Evolutionary conservation across 2,888 invertebrate genomes (phyloP), one percentile per base, ranked within the genome.

Genomic region (Augochlorella aurata): DNA sequence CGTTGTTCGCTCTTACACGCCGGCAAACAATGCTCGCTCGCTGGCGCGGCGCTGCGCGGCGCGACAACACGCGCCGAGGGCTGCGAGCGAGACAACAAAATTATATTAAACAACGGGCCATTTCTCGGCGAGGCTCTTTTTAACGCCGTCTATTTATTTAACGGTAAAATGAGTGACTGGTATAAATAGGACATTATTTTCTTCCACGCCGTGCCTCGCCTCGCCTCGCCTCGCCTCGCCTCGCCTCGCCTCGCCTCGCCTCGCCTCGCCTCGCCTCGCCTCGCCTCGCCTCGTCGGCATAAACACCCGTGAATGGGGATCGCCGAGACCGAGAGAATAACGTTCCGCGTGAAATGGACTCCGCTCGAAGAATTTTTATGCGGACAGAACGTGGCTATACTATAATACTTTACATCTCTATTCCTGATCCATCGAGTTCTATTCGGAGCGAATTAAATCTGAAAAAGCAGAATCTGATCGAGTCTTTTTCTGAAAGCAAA

Each of bases 1-100:
- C 52, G 81, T 76, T 81, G 70, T 73, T 52, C 69, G 70, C 71
- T 38, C 5, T 83, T 68, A 78, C 73, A 66, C 50, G 29, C 14
- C n/a, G 66, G 16, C 21, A 38, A 52, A 81, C 79, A 81, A 81
- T 81, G 7, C 38, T 38, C 5, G 38, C 2, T 7, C 38, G 38
- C 7, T 7, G 38, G 5, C 38, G 38, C 38, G 38, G 38, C 38
- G 5, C 3, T 4, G 38, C 3, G 38, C 38, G 7, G 5, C 38
- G 29, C 29, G 29, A 2, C 29, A 29, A 29, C 29, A 29, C 29
- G 29, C 29, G 54, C 1, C 14, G 10, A 12, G 7, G n/a, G 18
- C 3, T 18, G 50, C 18, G 10, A 38, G 21, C 12, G 16, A 8
- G 16, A 61, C 45, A 69, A 85, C 81, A 77, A 29, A 61, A 0